Conservation (phyloP, 2,888 invertebrate genomes). For the Drosophila paranaensis region DNA sequence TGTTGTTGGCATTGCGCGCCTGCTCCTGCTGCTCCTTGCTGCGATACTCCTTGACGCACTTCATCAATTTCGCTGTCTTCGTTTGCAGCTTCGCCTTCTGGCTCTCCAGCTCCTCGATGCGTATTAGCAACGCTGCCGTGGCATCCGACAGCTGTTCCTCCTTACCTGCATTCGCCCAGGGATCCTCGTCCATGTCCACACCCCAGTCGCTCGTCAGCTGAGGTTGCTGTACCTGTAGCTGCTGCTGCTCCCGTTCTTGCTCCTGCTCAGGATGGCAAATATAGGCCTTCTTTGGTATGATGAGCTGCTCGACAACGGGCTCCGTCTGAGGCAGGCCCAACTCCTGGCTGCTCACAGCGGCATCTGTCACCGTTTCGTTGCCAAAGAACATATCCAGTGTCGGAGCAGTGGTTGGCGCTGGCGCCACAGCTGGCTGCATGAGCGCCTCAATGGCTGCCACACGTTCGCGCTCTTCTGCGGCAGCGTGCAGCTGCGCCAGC, state of each 20-base stretch:
- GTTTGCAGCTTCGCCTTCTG: constrained; percentile 89
- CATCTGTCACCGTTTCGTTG: constrained; percentile 35
- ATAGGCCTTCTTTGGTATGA: constrained; percentile 86
- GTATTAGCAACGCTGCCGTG: constrained; percentile 47
- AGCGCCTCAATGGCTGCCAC: constrained; percentile 56
- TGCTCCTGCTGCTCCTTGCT: constrained; percentile 77
- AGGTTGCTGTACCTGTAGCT: neutral
- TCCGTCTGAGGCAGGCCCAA: constrained; percentile 56
- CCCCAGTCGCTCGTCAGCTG: constrained; percentile 58
- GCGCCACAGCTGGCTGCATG: constrained; percentile 45
- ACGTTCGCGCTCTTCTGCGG: constrained; percentile 64
- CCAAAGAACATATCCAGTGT: constrained; percentile 83
- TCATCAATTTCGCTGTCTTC: constrained; percentile 91
- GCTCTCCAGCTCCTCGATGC: constrained; percentile 87
- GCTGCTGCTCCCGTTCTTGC: constrained; percentile 4
- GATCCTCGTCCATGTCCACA: constrained; percentile 85
- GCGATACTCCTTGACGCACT: constrained; percentile 94
- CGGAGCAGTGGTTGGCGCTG: constrained; percentile 42
- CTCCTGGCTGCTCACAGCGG: constrained; percentile 16
- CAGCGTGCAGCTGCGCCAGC: constrained; percentile 54
- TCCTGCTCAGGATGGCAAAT: constrained; percentile 84
- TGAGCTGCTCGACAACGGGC: constrained; percentile 83
- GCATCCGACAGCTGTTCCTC: constrained; percentile 71
- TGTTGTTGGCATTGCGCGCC: constrained; percentile 14
- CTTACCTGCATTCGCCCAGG: constrained; percentile 87